Conservation (phyloP, 2,113 vertebrate genomes). For the Campylomormyrus numenius region DNA sequence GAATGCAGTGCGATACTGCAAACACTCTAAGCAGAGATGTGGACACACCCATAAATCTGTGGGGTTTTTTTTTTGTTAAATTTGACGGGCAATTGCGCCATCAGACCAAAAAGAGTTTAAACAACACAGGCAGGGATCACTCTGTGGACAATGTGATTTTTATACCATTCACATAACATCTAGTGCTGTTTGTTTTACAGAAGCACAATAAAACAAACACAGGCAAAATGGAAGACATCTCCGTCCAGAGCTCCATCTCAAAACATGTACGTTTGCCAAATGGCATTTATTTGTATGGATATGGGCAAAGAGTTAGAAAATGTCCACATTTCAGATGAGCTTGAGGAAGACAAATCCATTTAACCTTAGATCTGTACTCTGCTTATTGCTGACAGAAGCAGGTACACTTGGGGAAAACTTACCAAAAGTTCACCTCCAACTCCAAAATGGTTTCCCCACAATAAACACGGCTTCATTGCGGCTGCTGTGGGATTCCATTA, state of each 20-base stretch:
- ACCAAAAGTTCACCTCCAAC: neutral
- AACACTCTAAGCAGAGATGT: conserved; percentile 6
- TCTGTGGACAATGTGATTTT: neutral
- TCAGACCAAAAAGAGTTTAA: neutral
- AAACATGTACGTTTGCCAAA: neutral
- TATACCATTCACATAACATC: neutral
- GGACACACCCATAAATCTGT: conserved; percentile 16
- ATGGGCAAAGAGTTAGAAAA: neutral
- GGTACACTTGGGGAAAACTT: neutral
- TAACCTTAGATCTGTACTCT: neutral
- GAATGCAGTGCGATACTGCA: neutral
- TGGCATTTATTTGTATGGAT: neutral
- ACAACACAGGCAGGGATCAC: neutral
- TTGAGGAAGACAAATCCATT: neutral
- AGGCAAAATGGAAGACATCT: neutral
- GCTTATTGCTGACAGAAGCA: neutral
- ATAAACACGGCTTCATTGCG: neutral
- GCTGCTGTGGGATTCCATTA: neutral
- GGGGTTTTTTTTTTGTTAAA: neutral
- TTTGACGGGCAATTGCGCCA: neutral
- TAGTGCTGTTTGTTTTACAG: neutral
- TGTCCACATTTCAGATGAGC: neutral
- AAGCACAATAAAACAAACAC: neutral
- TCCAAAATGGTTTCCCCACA: neutral
- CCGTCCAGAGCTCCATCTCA: neutral